A percentile compares a stretch with the other conserved stretches of the same genome.
phyloP scores from a whole-genome alignment of 2,113 vertebrate genomes.

The Cottus gobio region DNA sequence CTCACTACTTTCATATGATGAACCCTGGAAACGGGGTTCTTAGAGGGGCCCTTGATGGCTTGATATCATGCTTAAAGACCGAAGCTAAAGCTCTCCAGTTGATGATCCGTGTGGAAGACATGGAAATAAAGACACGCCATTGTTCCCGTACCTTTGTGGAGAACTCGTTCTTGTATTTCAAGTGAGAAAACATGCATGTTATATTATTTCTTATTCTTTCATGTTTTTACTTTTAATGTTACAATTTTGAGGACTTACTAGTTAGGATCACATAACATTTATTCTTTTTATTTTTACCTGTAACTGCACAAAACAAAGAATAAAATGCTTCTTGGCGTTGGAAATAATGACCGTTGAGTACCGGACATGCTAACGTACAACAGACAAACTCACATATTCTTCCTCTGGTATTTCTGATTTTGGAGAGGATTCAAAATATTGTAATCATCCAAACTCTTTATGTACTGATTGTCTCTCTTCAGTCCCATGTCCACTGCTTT shows the following conservation, averaged over 20 bases:
- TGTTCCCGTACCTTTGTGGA: not conserved
- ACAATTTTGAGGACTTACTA: not conserved
- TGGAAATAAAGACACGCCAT: not conserved
- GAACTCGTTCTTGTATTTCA: not conserved
- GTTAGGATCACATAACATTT: not conserved
- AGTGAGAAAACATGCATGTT: not conserved
- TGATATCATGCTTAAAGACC: not conserved
- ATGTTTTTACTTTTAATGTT: not conserved
- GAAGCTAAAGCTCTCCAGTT: not conserved
- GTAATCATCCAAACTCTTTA: not conserved
- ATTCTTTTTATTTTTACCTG: too few relatives aligned
- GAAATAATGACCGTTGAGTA: not conserved
- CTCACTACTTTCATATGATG: not conserved
- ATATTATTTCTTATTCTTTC: too few relatives aligned
- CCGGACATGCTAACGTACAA: not conserved
- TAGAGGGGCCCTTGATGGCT: not conserved
- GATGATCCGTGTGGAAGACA: not conserved
- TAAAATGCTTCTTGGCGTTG: not conserved
- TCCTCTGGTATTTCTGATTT: not conserved
- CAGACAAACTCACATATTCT: not conserved
- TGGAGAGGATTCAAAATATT: not conserved
- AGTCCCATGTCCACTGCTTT: not conserved
- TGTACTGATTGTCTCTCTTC: not conserved
- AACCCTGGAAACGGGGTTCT: not conserved
- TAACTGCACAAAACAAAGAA: not conserved